Conservation (phyloP, 2,113 vertebrate genomes). For the Percina caprodes region DNA sequence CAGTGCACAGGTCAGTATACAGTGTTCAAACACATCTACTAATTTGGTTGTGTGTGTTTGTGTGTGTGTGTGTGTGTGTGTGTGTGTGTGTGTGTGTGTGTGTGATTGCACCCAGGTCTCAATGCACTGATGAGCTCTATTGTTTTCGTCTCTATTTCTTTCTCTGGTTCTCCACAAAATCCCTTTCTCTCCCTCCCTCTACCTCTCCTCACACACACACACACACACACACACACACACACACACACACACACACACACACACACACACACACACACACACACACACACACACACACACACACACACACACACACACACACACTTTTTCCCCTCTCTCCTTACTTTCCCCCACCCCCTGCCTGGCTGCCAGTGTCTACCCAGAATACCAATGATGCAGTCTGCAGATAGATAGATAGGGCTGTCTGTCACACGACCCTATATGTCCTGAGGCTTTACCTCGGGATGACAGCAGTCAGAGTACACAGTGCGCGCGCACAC, state of each 20-base stretch:
- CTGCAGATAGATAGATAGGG: constrained; percentile 78
- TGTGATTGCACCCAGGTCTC: constrained; percentile 69
- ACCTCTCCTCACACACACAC: neutral
- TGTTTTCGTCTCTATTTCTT: constrained; percentile 68
- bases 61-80: constrained; percentile 10
- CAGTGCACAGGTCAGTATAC: constrained; percentile 17
- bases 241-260: constrained; percentile 1
- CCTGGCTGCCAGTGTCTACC: constrained; percentile 62
- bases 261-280: constrained; percentile 4
- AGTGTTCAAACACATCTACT: constrained; percentile 14
- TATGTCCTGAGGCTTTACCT: constrained; percentile 80
- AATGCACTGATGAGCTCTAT: constrained; percentile 77
- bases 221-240: constrained; percentile 11
- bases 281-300: constrained; percentile 3
- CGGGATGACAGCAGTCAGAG: constrained; percentile 78
- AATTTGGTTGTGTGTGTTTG: constrained; percentile 19
- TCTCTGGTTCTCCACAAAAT: constrained; percentile 26
- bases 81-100: constrained; percentile 16
- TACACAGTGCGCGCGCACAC: constrained; percentile 14
- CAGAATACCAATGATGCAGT: constrained; percentile 83
- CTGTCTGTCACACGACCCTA: constrained; percentile 81
- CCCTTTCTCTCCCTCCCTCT: constrained; percentile 10
- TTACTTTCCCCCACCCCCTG: constrained; percentile 36
- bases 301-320: constrained; percentile 5
- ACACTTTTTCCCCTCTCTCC: constrained; percentile 1